Conservation (phyloP, 2,113 vertebrate species). For the Phyllostomus discolor region DNA sequence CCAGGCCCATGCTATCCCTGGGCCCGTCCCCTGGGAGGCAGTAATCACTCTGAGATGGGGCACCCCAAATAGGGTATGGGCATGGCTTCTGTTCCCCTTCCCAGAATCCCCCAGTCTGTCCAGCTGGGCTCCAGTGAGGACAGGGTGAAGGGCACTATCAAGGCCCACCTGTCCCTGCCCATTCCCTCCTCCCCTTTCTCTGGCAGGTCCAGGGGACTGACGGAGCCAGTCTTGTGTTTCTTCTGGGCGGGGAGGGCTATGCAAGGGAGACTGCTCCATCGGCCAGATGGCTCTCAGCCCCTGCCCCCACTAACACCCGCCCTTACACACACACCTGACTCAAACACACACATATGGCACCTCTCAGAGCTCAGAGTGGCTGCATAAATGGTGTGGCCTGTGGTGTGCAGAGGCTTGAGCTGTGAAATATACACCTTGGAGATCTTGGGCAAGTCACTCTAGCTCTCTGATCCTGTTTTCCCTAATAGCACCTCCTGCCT, state of each 20-base stretch:
- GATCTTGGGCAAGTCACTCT: conserved; percentile 23
- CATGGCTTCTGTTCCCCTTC: conserved; percentile 44
- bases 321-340: neutral
- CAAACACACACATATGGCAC: neutral
- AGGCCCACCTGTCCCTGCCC: conserved; percentile 61
- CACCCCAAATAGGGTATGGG: conserved; percentile 62
- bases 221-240: neutral
- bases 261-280: neutral
- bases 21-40: conserved; percentile 5
- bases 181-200: neutral
- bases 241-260: neutral
- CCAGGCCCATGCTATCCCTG: conserved; percentile 38
- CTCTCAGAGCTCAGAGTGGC: neutral
- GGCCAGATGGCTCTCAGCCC: neutral
- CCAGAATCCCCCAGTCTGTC: conserved; percentile 46
- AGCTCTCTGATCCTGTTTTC: neutral
- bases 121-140: conserved; percentile 36
- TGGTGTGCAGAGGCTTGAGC: neutral
- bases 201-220: neutral
- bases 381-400: neutral
- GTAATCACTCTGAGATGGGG: conserved; percentile 7
- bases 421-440: neutral
- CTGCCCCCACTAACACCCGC: neutral
- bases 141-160: conserved; percentile 52
- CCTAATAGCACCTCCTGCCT: neutral